Base-by-base conservation (phyloP, 2,888 invertebrate genomes). In the Chrysolina haemoptera region DNA sequence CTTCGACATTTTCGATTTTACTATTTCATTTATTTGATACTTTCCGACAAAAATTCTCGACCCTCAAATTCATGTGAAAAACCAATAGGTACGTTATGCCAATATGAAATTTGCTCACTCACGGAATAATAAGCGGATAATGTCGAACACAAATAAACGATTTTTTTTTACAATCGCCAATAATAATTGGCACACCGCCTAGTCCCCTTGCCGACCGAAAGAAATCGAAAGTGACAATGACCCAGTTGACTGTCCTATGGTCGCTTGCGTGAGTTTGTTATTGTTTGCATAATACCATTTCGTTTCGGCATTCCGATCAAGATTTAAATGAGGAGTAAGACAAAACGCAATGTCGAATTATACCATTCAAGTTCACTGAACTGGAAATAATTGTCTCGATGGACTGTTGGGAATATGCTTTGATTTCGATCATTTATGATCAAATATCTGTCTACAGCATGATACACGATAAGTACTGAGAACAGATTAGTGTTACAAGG, bases 171-270 rank as follows among this genome's bases (percentile, higher is more conserved):
- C 18, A 22, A 70, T 9, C 65, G 63, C 35, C 64, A 75, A 62
- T 68, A 68, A 74, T 70, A 68, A 73, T 68, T 71, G 70, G 68
- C 71, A 66, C 73, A 77, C 35, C 55, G 53, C 74, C 40, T 70
- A 62, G 55, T 70, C 71, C 71, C 66, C 68, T 75, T 70, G 74
- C 68, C 74, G 74, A 74, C 62, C 74, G 73, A 75, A 76, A 67
- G 78, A 81, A 80, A 81, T 78, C 71, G 82, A 81, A 81, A 82
- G 80, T 79, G 81, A 78, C 81, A 81, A 73, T 82, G 82, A 82
- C 82, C 82, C 71, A 80, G 68, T 78, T 79, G 65, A 69, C 64
- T 75, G 76, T 75, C 73, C 68, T 71, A 73, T 73, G 71, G 76
- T 66, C 71, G 63, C 43, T 70, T 71, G 78, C 75, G 75, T 75